phyloP scores from a whole-genome alignment of 2,113 vertebrate species.

The Callipepla squamata region DNA sequence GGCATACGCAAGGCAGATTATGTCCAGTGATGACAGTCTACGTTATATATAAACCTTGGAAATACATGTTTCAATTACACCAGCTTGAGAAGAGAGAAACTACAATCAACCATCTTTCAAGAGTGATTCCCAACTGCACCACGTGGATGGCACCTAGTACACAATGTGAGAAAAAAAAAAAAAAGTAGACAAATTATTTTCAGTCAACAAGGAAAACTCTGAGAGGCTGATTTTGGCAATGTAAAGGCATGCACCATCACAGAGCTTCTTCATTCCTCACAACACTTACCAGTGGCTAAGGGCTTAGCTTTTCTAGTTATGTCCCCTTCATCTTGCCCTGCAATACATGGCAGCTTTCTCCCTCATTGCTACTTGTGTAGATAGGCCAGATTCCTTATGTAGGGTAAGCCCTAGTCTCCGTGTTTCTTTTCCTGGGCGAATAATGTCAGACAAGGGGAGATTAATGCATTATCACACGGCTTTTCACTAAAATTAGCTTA shows the following conservation, averaged over 20 bases:
- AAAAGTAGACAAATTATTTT: neutral
- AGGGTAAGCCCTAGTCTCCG: neutral
- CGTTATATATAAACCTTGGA: neutral
- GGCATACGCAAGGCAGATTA: accelerated
- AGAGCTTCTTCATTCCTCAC: neutral
- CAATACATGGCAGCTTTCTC: accelerated
- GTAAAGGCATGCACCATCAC: neutral
- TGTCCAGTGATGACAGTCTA: neutral
- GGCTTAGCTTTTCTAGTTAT: neutral
- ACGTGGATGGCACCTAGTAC: neutral
- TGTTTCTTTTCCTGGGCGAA: neutral
- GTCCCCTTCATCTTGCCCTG: neutral
- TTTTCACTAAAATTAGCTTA: slow-evolving; percentile 55
- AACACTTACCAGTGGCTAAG: neutral
- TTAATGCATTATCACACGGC: slow-evolving; percentile 44
- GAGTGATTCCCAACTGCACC: accelerated
- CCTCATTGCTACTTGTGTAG: neutral
- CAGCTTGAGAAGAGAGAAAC: neutral
- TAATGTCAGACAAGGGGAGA: slow-evolving; percentile 10
- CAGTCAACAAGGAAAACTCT: neutral
- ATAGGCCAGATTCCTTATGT: neutral
- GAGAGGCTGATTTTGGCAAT: neutral
- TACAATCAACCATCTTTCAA: neutral
- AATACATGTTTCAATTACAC: neutral
- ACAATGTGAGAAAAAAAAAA: accelerated